A percentile compares a stretch with the other conserved stretches of the same genome.
Conservation (phyloP, 2,797 vertebrate genomes). For the Lemur catta region DNA sequence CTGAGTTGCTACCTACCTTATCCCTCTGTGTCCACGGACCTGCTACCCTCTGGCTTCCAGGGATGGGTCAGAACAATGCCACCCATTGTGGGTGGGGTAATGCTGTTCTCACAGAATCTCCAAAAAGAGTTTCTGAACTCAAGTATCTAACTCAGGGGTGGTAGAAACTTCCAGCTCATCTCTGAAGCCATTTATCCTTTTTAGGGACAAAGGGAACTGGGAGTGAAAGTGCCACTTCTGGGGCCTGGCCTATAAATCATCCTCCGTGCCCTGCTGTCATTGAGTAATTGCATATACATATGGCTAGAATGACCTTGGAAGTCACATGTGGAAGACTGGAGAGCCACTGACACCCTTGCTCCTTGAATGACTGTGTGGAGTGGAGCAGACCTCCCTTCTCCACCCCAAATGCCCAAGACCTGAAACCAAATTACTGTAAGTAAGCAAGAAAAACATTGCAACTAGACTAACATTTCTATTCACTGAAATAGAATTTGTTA, state of each 20-base stretch:
- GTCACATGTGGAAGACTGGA: neutral
- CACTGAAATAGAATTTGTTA: neutral
- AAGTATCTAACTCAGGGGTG: neutral
- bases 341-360: neutral
- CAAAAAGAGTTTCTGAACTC: neutral
- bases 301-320: neutral
- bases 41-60: neutral
- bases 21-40: neutral
- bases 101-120: neutral
- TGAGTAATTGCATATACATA: neutral
- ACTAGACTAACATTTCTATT: neutral
- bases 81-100: neutral
- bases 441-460: neutral
- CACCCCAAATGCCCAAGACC: neutral
- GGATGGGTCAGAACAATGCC: neutral
- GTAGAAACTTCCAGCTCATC: neutral
- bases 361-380: neutral
- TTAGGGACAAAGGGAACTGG: neutral
- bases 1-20: neutral
- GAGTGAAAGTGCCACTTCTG: neutral
- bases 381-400: neutral
- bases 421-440: neutral
- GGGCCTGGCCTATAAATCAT: neutral
- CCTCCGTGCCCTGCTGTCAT: neutral
- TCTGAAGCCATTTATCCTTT: neutral